phyloP scores from a whole-genome alignment of 2,888 invertebrate genomes.

The Therioaphis trifolii region DNA sequence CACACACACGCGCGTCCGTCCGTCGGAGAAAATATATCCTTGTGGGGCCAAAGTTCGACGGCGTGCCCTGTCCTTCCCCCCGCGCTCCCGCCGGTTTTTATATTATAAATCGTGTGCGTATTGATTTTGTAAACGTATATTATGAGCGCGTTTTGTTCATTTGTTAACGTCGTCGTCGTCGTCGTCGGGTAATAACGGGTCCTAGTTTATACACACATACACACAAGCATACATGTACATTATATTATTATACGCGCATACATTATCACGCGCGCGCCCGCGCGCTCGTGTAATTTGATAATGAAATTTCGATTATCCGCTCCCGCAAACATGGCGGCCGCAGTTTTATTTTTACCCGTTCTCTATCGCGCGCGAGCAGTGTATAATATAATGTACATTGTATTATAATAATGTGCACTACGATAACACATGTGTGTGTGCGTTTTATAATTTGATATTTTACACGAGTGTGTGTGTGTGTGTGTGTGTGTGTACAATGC shows the following conservation, averaged over 20 bases:
- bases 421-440: too few relatives aligned
- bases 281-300: conserved; percentile 31
- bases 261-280: background rate
- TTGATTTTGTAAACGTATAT: conserved; percentile 30
- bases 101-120: conserved; percentile 41
- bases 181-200: background rate
- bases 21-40: conserved; percentile 27
- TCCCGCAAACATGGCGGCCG: conserved; percentile 44
- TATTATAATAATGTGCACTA: too few relatives aligned
- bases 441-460: too few relatives aligned
- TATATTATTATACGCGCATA: background rate
- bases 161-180: conserved; percentile 29
- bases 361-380: background rate
- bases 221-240: background rate
- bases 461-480: too few relatives aligned
- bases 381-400: background rate
- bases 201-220: background rate
- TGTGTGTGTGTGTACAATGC: too few relatives aligned
- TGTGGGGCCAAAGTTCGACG: conserved; percentile 42
- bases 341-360: conserved; percentile 10
- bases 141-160: conserved; percentile 13
- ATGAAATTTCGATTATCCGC: conserved; percentile 55
- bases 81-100: background rate
- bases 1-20: background rate
- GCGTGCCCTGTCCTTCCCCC: background rate